phyloP scores from a whole-genome alignment of 2,888 invertebrate genomes.

The Sesamia inferens region DNA sequence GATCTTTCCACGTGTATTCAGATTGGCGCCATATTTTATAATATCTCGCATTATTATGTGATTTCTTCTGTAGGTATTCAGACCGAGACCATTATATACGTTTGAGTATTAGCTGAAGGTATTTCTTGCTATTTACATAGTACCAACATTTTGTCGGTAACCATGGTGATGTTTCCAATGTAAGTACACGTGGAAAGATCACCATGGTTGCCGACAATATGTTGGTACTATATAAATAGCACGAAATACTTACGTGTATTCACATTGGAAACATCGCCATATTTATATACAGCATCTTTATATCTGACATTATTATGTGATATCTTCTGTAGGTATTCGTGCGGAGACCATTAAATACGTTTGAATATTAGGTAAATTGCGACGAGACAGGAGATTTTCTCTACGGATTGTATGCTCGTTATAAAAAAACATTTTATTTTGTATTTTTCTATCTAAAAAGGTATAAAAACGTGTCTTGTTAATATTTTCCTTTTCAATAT shows the following conservation, averaged over 20 bases:
- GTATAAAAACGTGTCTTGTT: conserved; percentile 1
- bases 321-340: background rate
- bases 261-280: conserved; percentile 9
- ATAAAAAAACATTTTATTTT: background rate
- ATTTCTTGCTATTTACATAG: too few relatives aligned
- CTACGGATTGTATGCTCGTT: conserved; percentile 1
- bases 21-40: conserved; percentile 6
- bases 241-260: too few relatives aligned
- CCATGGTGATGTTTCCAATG: too few relatives aligned
- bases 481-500: conserved; percentile 12
- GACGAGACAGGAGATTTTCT: background rate
- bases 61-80: background rate
- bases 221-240: too few relatives aligned
- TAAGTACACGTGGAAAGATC: too few relatives aligned
- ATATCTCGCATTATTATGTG: conserved; percentile 3
- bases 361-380: conserved; percentile 11
- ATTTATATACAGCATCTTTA: too few relatives aligned
- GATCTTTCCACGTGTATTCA: conserved; percentile 7
- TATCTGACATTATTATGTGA: conserved; percentile 6
- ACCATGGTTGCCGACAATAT: too few relatives aligned
- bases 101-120: conserved; percentile 6
- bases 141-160: too few relatives aligned
- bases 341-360: conserved; percentile 9
- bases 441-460: background rate
- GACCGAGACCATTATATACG: conserved; percentile 13